phyloP scores from a whole-genome alignment of 2,888 invertebrate genomes.

The Diarsia dahlii region DNA sequence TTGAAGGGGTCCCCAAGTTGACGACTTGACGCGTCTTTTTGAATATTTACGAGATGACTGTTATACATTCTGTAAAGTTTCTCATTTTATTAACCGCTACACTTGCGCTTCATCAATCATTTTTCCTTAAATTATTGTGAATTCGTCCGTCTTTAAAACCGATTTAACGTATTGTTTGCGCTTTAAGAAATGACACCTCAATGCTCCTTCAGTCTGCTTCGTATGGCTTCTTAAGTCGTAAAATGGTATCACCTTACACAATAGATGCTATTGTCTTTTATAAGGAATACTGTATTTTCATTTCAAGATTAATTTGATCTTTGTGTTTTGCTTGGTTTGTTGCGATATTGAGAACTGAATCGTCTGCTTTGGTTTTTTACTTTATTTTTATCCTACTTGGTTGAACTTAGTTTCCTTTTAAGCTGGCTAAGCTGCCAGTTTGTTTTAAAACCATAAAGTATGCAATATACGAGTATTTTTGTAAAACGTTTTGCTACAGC shows the following conservation, averaged over 20 bases:
- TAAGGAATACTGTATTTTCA: conserved; percentile 76
- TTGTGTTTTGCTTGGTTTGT: conserved; percentile 65
- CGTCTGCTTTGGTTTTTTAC: conserved; percentile 2
- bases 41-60: conserved; percentile 77
- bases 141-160: conserved; percentile 68
- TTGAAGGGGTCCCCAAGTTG: conserved; percentile 83
- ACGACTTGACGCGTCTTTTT: conserved; percentile 86
- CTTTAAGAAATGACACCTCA: conserved; percentile 86
- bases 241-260: conserved; percentile 88
- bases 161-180: conserved; percentile 81
- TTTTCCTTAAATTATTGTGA: conserved; percentile 63
- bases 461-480: conserved; percentile 42
- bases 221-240: conserved; percentile 89
- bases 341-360: conserved; percentile 26
- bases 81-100: conserved; percentile 62
- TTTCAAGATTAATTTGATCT: conserved; percentile 73
- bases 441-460: conserved; percentile 51
- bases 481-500: conserved; percentile 28
- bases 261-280: conserved; percentile 87
- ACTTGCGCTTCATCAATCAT: conserved; percentile 56
- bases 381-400: conserved; percentile 2
- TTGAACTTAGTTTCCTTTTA: conserved; percentile 18
- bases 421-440: conserved; percentile 24
- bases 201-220: conserved; percentile 81
- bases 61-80: conserved; percentile 75